These are phyloP conservation scores for Perdix hodgsoniae DNA, from an alignment of 2,797 vertebrate species.

Conservation along the genomic window DNA sequence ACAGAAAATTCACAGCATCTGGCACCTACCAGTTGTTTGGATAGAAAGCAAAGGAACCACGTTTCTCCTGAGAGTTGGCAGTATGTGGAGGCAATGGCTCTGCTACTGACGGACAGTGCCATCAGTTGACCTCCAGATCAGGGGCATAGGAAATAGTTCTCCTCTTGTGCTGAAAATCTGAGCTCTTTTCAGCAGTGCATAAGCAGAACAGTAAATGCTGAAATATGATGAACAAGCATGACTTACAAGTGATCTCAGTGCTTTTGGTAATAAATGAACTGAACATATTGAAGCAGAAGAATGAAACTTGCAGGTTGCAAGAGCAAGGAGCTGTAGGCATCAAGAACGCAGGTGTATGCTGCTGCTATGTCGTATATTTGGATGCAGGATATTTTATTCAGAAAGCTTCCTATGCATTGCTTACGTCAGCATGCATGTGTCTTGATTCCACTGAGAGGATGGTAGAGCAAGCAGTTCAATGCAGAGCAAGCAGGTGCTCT, in stretches of 20 bases:
- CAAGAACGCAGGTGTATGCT: not conserved
- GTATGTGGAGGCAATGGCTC: not conserved
- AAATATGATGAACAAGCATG: not conserved
- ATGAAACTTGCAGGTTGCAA: not conserved
- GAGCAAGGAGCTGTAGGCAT: not conserved
- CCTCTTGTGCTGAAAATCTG: not conserved
- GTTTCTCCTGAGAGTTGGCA: not conserved
- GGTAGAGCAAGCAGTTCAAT: not conserved
- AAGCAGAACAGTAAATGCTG: not conserved
- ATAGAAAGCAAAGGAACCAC: not conserved
- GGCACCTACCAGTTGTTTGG: conserved; percentile 10
- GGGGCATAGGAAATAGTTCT: not conserved
- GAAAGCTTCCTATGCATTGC: not conserved
- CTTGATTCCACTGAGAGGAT: not conserved
- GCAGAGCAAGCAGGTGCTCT: not conserved
- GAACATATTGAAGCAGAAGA: not conserved
- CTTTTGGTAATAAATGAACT: not conserved
- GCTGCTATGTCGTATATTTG: not conserved
- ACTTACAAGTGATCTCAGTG: not conserved
- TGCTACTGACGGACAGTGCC: not conserved
- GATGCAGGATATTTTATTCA: not conserved
- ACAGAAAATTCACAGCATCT: conserved; percentile 32
- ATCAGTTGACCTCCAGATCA: not conserved
- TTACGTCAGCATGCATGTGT: not conserved
- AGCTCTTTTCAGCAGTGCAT: rapidly evolving